Evolutionary conservation across 2,888 invertebrate genomes (phyloP), one percentile per base, ranked within the genome.

Genomic region (Vandiemenella viatica): DNA sequence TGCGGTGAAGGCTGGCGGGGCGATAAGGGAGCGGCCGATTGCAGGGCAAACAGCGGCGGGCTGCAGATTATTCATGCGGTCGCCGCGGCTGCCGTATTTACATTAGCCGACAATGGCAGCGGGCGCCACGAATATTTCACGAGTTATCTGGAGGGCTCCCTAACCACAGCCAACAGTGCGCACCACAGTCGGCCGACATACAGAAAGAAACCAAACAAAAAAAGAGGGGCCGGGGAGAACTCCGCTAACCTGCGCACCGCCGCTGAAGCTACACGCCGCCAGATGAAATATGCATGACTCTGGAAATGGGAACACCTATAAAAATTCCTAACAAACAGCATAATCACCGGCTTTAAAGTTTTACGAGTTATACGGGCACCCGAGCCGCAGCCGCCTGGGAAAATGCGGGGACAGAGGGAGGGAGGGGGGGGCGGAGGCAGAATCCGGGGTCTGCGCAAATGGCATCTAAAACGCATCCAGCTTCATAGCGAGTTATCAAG

Each of bases 251-350:
- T n/a, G n/a, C n/a, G n/a, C 32, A 32, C 13, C 32, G 32, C 32
- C 32, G 10, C 32, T 32, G 10, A 13, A 10, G 13, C 10, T n/a
- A 10, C n/a, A 13, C n/a, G 32, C 32, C 10, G 32, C 32, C 13
- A 40, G 40, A 49, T 49, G 38, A 49, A 51, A 45, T 45, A 49
- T 51, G 48, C 51, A 51, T 48, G 45, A 49, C 23, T 48, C 23
- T 38, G 37, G 42, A 46, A 43, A 40, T 43, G 50, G 43, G 43
- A 42, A 46, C 50, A 47, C 32, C 46, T 38, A 43, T 46, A 49
- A 51, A 45, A 48, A 43, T 51, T 38, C 42, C 49, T 42, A 38
- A 46, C 51, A 49, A 51, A 49, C 51, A 45, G 49, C 51, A 49
- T 46, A 51, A 49, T 49, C 48, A 46, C 48, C 37, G 23, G 51